These are phyloP conservation scores for Ricordea florida DNA, from an alignment of 92 coral and sea anemone genomes.

Conservation along the genomic window DNA sequence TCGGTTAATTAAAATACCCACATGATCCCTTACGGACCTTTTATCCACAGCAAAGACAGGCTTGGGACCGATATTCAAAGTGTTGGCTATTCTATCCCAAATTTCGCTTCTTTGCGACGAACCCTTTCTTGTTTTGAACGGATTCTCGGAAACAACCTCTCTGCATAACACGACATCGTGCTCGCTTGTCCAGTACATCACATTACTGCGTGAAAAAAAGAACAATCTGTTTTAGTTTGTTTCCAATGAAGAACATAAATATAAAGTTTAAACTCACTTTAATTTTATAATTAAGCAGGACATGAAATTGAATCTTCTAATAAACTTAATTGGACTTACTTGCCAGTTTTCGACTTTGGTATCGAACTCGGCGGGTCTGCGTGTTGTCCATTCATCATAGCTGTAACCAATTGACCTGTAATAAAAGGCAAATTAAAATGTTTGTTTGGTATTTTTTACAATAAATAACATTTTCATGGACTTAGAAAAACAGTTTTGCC, in stretches of 20 bases:
- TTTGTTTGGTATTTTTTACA: no score
- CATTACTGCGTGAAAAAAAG: conserved; percentile 1
- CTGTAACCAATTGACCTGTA: no score
- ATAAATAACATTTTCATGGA: no score
- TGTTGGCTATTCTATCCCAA: not conserved
- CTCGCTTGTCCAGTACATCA: conserved; percentile 18
- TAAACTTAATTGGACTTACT: no score
- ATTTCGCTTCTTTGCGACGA: conserved; percentile 6
- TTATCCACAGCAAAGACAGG: conserved; percentile 14
- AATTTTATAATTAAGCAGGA: conserved; percentile 4
- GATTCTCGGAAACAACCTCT: not conserved
- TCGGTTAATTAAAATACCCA: no score
- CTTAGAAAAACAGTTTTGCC: no score
- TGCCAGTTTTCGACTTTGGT: no score
- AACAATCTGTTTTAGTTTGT: not conserved
- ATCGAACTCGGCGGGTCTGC: no score
- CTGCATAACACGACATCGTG: conserved; percentile 14
- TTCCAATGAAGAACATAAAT: not conserved
- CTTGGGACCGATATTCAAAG: no score
- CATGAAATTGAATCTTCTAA: not conserved
- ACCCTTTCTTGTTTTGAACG: no score
- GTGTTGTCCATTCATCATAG: no score
- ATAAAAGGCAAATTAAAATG: no score
- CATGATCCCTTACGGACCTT: conserved; percentile 16
- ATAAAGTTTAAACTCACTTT: not conserved